phyloP scores from a whole-genome alignment of 2,888 invertebrate species.

The Parasteatoda lunata region DNA sequence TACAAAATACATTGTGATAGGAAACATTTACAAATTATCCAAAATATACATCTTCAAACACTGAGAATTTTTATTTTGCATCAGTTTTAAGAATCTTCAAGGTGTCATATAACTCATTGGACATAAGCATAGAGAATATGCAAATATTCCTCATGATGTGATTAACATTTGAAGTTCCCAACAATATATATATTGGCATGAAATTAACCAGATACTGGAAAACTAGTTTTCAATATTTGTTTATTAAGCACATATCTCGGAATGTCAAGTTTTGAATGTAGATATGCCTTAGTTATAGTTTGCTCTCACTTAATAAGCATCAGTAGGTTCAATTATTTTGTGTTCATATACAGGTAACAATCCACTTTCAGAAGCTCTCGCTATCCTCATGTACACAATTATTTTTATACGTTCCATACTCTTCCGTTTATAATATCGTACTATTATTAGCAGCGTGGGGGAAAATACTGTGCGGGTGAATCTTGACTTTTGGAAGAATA shows the following conservation, averaged over 20 bases:
- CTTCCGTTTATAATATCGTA: no score
- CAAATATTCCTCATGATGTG: not conserved
- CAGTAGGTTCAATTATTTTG: not conserved
- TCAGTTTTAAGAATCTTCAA: not conserved
- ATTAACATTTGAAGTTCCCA: not conserved
- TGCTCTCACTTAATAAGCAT: not conserved
- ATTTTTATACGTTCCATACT: not conserved
- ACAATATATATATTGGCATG: conserved; percentile 28
- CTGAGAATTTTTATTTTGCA: conserved; percentile 31
- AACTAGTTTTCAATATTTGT: conserved; percentile 20
- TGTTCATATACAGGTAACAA: not conserved
- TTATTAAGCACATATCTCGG: conserved; percentile 31
- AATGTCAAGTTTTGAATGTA: conserved; percentile 49
- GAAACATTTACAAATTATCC: conserved; percentile 56
- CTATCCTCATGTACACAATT: conserved; percentile 6
- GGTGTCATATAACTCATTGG: not conserved
- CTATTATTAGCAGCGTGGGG: not conserved
- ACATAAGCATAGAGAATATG: not conserved
- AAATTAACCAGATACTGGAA: conserved; percentile 41
- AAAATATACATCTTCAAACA: conserved; percentile 62
- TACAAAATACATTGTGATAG: conserved; percentile 61
- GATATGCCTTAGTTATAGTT: not conserved
- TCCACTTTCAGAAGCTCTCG: not conserved
- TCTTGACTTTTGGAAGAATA: conserved; percentile 35
- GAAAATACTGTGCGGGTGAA: conserved; percentile 34